Base-by-base conservation (phyloP, 2,888 invertebrate species). In the Charanyca ferruginea region DNA sequence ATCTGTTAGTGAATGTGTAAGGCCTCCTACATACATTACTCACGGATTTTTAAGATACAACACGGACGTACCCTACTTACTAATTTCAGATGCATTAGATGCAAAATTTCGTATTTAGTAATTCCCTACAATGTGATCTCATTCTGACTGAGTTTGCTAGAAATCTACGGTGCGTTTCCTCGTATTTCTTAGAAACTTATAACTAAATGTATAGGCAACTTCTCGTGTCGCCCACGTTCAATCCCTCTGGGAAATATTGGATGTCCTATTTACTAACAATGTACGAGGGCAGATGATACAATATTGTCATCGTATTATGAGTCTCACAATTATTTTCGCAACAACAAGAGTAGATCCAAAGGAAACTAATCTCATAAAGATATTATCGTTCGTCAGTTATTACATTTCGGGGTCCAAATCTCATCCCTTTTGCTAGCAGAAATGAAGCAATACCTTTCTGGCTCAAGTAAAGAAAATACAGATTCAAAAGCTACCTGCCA, bases 401-500 rank as follows among this genome's bases (percentile, higher is more conserved):
- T 81, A 79, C 69, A 64, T 69, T 73, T 62, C 23, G 57, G 25
- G 60, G 60, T 53, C 59, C 42, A 71, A 64, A 69, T 78, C 54
- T 61, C 32, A 53, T 66, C 44, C 54, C 47, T 41, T 45, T 58
- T 73, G 20, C 16, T 18, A 52, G 68, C 52, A 59, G 66, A 72
- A 65, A 77, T 66, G 70, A 41, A 67, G 67, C 64, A 66, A 75
- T 76, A 83, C 66, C 59, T 66, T 68, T 69, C 53, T 64, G 76
- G 71, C 76, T 76, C 78, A 77, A 68, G 79, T 81, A 81, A 83
- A 52, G 78, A 82, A 83, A 76, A 81, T 64, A 61, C 80, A 85
- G 85, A 89, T 90, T 86, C 87, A 88, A 91, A 88, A 90, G 86
- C 76, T 85, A 90, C 88, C 90, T 89, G 87, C 73, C 84, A 79